Evolutionary conservation across 1,140 invertebrate species (phyloP), one percentile per base, ranked within the genome.

Genomic region (Akabosia matsudoensis): DNA sequence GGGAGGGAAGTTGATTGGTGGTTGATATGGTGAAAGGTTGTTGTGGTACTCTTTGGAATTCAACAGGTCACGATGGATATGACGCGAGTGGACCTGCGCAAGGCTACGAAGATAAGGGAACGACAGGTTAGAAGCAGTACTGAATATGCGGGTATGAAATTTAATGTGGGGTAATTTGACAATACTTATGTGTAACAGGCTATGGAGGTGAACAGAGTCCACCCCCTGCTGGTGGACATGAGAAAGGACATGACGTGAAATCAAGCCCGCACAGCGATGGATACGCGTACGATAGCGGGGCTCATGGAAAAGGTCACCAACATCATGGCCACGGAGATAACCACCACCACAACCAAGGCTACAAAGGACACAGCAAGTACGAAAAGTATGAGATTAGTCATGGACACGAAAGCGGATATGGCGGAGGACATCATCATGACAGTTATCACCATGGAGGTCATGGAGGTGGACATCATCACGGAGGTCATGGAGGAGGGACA

Each of bases 401-500:
- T 30, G 26, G 30, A 28, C 7, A 31, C 28, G 61, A 54, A 33
- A 73, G n/a, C 52, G 76, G 67, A n/a, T n/a, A 74, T 75, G 78
- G 76, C 61, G 73, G 72, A 76, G 73, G 16, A 70, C 24, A 74
- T 72, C 74, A 79, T 64, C 22, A 75, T n/a, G 54, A 61, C n/a
- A 34, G 70, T 28, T 22, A 77, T 16, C n/a, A 75, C 30, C 2
- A 51, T 28, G 33, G 31, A 28, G 33, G 74, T n/a, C 18, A 67
- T 22, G 0, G 45, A 37, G 73, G 51, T 33, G 73, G 73, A 52
- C 10, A 33, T 28, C 14, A 61, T 1, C 56, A 74, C 70, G 64
- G 56, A 75, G 78, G 54, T 33, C 70, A 74, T 75, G 78, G 76
- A 71, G 73, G 72, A 76, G 73, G 16, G 37, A 70, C 24, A 74